phyloP scores from a whole-genome alignment of 1,140 invertebrate genomes.

The Pomacea maculata region DNA sequence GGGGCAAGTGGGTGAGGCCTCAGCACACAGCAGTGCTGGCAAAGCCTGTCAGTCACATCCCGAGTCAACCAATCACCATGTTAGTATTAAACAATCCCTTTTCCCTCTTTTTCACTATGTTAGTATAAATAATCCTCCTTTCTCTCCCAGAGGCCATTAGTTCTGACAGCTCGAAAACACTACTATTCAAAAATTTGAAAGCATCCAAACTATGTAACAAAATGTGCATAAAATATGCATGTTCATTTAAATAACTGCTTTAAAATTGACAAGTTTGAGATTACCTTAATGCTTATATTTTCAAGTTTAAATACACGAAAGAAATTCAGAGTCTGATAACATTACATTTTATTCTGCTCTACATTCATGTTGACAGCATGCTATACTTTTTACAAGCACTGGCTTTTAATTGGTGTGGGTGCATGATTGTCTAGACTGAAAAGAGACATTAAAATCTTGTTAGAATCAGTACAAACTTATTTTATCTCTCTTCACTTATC shows the following conservation, averaged over 20 bases:
- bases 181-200: not conserved
- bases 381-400: no score
- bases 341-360: no score
- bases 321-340: no score
- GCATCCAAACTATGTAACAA: no score
- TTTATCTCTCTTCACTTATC: no score
- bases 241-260: not conserved
- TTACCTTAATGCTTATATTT: not conserved
- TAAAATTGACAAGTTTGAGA: not conserved
- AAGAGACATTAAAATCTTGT: no score
- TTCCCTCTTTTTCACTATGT: not conserved
- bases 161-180: not conserved
- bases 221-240: not conserved
- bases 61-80: conserved; percentile 24
- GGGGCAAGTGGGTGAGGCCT: conserved; percentile 11
- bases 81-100: conserved; percentile 4
- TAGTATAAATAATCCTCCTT: not conserved
- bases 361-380: no score
- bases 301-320: no score
- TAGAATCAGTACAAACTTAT: no score
- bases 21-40: conserved; percentile 21
- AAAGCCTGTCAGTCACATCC: conserved; percentile 21
- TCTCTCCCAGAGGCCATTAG: not conserved
- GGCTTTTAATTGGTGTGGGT: no score
- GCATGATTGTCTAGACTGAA: no score